Base-by-base conservation (phyloP, 2,888 invertebrate genomes). In the Panopea generosa region DNA sequence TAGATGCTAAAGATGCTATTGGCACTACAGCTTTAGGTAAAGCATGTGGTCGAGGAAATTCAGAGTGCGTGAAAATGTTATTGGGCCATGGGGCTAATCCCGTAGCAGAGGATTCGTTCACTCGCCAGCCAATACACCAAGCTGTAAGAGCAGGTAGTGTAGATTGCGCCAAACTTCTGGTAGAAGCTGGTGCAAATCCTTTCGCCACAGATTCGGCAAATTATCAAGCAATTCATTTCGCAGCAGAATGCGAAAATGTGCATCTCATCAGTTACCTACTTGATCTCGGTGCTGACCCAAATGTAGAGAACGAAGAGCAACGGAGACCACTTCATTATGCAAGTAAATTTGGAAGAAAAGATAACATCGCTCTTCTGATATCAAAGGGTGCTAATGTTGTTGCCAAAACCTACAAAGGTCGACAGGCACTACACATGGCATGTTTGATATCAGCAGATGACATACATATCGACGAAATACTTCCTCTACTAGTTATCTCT, bases 301-400 rank as follows among this genome's bases (percentile, higher is more conserved):
- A 67, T 67, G 47, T 49, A 2, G 9, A 9, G 16, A 67, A 47
- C n/a, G 43, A 33, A 4, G 57, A 67, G 22, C 16, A 26, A 9
- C 57, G 33, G 11, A 47, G 43, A 7, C 29, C 67, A 2, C 26
- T 67, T 24, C 57, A 67, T 22, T 49, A 29, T 57, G 67, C 67
- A 27, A 53, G 67, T 18, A 47, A n/a, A 22, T 18, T 9, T 14
- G 57, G 59, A 24, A 47, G 47, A 33, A 26, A 11, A 49, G 11
- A 57, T 11, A 59, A 38, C 26, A 45, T 67, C 27, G 18, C 40
- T 11, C 11, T 57, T 24, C 29, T 67, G 4, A 27, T 67, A 20
- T 16, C 11, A 22, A 18, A 22, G 11, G 67, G 67, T 18, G 55
- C 67, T 16, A 29, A 47, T 26, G 9, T 67, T 24, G 14, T 20